Base-by-base conservation (phyloP, 1,140 invertebrate species). In the Octopus sinensis region DNA sequence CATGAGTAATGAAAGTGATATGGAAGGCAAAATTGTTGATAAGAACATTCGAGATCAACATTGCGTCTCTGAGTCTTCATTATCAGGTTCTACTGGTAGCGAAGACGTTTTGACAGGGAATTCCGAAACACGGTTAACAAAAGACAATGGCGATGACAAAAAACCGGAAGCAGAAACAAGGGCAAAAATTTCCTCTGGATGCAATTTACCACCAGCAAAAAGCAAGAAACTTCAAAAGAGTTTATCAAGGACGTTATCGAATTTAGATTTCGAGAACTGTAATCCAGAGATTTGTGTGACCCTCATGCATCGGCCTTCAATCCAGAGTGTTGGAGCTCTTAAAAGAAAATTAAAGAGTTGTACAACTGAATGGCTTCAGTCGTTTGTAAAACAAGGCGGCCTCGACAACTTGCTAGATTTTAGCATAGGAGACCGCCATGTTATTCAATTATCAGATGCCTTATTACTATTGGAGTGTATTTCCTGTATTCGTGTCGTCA, bases 401-500 rank as follows among this genome's bases (percentile, higher is more conserved):
- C 86, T 92, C 54, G 89, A 90, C n/a, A 87, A 90, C 0, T 84
- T 93, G 54, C 87, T 93, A 82, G 91, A 91, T 80, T 89, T 91
- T 53, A 86, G 87, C 9, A 83, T 92, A 53, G 88, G 90, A 23
- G 83, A 87, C 13, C 83, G 83, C 73, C 83, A 86, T 4, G 87
- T 88, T 51, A 84, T 82, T 12, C 84, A 89, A 82, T 81, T 92
- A 51, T 84, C 89, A 9, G 91, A 91, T 68, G 91, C 91, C n/a
- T 79, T 92, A 30, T 81, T 91, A 13, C 88, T 92, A 82, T 83
- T 92, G 53, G 91, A 92, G 82, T 91, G 91, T 84, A 89, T 92
- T 5, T 81, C 85, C 5, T 92, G 91, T 80, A 84, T 93, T 79
- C 89, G 90, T 79, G 88, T 90, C 1, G 89, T 93, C 30, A 91